phyloP scores from a whole-genome alignment of 2,888 invertebrate species.

The Agrotis clavis region DNA sequence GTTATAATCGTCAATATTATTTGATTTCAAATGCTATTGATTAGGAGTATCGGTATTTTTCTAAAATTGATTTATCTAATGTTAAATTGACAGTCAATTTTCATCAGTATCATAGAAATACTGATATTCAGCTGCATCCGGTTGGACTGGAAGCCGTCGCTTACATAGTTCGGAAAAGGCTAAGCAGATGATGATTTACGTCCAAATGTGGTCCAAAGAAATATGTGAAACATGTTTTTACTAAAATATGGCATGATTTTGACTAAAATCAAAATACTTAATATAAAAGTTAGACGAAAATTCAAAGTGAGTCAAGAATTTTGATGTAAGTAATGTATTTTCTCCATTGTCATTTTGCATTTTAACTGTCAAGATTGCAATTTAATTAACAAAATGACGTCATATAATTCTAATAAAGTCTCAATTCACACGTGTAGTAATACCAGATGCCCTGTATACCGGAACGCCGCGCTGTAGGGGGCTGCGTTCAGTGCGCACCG shows the following conservation, averaged over 20 bases:
- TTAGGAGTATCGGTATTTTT: neutral
- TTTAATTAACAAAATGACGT: conserved; percentile 8
- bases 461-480: conserved; percentile 76
- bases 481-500: conserved; percentile 70
- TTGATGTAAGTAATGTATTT: neutral
- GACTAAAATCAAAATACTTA: neutral
- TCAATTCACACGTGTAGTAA: conserved; percentile 37
- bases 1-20: neutral
- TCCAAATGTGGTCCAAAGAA: neutral
- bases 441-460: conserved; percentile 54
- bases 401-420: conserved; percentile 16
- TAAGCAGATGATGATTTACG: too few relatives aligned
- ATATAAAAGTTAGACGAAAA: conserved; percentile 5
- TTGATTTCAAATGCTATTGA: neutral
- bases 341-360: neutral
- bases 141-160: too few relatives aligned
- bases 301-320: neutral
- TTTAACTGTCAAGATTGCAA: neutral
- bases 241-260: neutral
- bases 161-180: too few relatives aligned
- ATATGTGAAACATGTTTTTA: neutral
- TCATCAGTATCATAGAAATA: too few relatives aligned
- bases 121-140: too few relatives aligned
- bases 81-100: neutral
- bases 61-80: neutral